These are phyloP conservation scores for Mustela nigripes DNA, from an alignment of 2,113 vertebrate species.

Conservation along the genomic window DNA sequence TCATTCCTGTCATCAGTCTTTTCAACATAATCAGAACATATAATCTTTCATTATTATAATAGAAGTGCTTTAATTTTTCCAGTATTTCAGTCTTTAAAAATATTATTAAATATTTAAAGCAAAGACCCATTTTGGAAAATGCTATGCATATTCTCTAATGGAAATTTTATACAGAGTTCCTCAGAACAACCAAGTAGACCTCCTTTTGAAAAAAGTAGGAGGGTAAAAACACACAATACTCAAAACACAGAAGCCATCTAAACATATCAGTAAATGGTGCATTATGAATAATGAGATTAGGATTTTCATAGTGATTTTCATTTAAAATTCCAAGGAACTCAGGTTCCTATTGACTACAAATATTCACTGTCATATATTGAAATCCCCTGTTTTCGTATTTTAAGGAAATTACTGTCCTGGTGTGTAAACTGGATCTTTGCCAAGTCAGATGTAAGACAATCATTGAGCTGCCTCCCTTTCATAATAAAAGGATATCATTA, in stretches of 20 bases:
- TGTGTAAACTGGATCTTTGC: not conserved
- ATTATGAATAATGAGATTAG: conserved; percentile 8
- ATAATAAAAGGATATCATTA: not conserved
- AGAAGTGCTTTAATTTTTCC: conserved; percentile 58
- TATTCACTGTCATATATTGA: not conserved
- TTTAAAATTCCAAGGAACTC: conserved; percentile 37
- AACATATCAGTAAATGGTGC: not conserved
- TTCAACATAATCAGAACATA: not conserved
- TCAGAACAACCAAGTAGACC: not conserved
- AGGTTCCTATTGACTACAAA: not conserved
- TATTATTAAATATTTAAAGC: conserved; percentile 43
- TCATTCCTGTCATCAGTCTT: conserved; percentile 36
- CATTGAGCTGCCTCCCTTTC: not conserved
- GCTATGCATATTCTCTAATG: not conserved
- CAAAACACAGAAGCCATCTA: not conserved
- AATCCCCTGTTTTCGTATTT: not conserved
- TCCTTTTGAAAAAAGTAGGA: not conserved
- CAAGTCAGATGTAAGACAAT: not conserved
- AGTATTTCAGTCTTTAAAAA: conserved; percentile 56
- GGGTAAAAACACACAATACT: not conserved
- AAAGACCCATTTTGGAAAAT: conserved; percentile 51
- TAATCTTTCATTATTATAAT: conserved; percentile 57
- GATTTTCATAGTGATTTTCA: not conserved
- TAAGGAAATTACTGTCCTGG: not conserved
- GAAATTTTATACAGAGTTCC: conserved; percentile 51